Evolutionary conservation across 2,888 invertebrate genomes (phyloP).

Genomic region (Achlya flavicornis): DNA sequence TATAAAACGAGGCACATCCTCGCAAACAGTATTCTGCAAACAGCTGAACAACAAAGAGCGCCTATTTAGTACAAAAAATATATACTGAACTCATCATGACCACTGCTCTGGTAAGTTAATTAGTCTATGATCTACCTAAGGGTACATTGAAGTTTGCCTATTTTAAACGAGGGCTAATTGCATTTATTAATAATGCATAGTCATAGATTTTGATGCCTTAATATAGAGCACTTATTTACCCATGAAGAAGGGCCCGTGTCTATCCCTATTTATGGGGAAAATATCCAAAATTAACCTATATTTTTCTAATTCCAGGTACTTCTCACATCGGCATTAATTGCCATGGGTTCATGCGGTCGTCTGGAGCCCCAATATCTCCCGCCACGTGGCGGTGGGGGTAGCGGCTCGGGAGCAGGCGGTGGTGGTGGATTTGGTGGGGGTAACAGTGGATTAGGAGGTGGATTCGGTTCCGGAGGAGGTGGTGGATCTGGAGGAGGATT

Average conservation of each 20-base stretch:
- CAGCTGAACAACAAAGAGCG: constrained; percentile 65
- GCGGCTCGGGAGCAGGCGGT: constrained; percentile 29
- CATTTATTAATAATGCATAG: background rate
- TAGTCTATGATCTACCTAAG: background rate
- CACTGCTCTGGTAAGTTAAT: constrained; percentile 65
- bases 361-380: constrained; percentile 63
- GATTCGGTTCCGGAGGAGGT: constrained; percentile 36
- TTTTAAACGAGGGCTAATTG: background rate
- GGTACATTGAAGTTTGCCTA: background rate
- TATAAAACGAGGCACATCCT: constrained; percentile 81
- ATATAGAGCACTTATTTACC: background rate
- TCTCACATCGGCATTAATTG: constrained; percentile 57
- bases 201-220: background rate
- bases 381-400: constrained; percentile 46
- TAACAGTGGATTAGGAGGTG: constrained; percentile 44
- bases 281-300: background rate
- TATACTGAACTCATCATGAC: constrained; percentile 49
- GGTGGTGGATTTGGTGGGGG: constrained; percentile 36
- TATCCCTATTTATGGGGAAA: background rate
- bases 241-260: no score
- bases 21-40: constrained; percentile 71
- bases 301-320: constrained; percentile 39
- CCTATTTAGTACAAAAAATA: constrained; percentile 50
- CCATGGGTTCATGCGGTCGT: constrained; percentile 63
- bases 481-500: constrained; percentile 36